Percentiles rank a stretch among this genome's conserved stretches.
Evolutionary conservation across 2,113 vertebrate species (phyloP).

Genomic region (Mus pahari): DNA sequence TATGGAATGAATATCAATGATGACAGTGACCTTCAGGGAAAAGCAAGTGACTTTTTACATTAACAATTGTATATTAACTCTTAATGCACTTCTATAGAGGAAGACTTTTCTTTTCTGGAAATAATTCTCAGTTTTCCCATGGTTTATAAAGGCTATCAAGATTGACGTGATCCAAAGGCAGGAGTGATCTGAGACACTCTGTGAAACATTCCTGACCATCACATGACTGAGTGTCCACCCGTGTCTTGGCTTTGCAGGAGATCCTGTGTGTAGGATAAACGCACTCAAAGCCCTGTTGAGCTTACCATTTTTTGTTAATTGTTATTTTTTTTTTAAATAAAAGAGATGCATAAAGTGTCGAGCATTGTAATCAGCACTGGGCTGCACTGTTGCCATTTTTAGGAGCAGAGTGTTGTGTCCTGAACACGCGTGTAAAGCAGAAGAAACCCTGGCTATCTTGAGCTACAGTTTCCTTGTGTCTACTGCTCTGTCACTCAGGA

Average conservation of each 20-base stretch:
- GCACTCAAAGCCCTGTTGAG: not conserved
- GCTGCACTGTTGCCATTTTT: not conserved
- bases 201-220: not conserved
- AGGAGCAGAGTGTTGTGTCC: not conserved
- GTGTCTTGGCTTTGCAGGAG: not conserved
- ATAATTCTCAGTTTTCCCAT: conserved; percentile 1
- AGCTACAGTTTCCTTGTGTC: accelerated
- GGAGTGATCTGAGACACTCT: not conserved
- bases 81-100: conserved; percentile 35
- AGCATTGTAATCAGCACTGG: not conserved
- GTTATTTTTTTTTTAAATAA: not conserved
- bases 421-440: accelerated
- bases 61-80: conserved; percentile 29
- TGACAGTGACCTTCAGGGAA: conserved; percentile 38
- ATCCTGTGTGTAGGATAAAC: not conserved
- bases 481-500: not conserved
- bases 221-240: not conserved
- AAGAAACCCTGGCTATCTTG: not conserved
- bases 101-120: conserved; percentile 24
- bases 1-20: conserved; percentile 66
- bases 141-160: not conserved
- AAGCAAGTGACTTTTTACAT: conserved; percentile 56
- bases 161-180: not conserved
- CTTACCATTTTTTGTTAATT: not conserved
- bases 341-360: not conserved